Percentiles rank a stretch among this genome's conserved stretches.
phyloP scores from a whole-genome alignment of 1,140 invertebrate species.

The Popillia japonica region DNA sequence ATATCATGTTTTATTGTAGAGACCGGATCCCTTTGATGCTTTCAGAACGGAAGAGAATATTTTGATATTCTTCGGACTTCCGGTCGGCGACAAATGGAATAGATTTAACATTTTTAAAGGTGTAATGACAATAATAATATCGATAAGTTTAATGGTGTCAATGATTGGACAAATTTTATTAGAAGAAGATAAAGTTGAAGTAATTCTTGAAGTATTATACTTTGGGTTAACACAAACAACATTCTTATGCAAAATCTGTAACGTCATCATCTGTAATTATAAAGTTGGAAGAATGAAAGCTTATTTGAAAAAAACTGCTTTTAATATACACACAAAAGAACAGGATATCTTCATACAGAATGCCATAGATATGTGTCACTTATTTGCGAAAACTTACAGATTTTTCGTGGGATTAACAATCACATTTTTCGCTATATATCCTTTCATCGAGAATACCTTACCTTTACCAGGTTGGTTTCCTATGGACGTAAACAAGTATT shows the following conservation, averaged over 20 bases:
- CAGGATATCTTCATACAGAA: slow-evolving; percentile 26
- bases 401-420: slow-evolving; percentile 36
- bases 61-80: slow-evolving; percentile 33
- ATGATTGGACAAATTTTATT: slow-evolving; percentile 17
- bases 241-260: slow-evolving; percentile 40
- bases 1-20: slow-evolving; percentile 6
- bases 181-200: slow-evolving; percentile 38
- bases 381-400: slow-evolving; percentile 28
- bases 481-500: slow-evolving; percentile 37
- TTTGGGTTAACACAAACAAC: slow-evolving; percentile 42
- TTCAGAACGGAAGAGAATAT: slow-evolving; percentile 25
- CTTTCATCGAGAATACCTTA: slow-evolving; percentile 40
- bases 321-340: background rate
- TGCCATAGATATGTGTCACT: background rate
- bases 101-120: slow-evolving; percentile 11
- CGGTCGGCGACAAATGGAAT: background rate
- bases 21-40: slow-evolving; percentile 23
- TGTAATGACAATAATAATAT: background rate
- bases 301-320: slow-evolving; percentile 30
- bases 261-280: slow-evolving; percentile 38
- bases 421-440: slow-evolving; percentile 41
- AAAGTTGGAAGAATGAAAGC: background rate
- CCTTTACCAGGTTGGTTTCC: slow-evolving; percentile 44
- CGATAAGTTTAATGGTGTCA: slow-evolving; percentile 30
- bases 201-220: slow-evolving; percentile 40